A percentile compares a stretch with the other conserved stretches of the same genome.
These are phyloP conservation scores for Virgularia gustaviana DNA, from an alignment of 92 coral and sea anemone genomes.

Conservation along the genomic window DNA sequence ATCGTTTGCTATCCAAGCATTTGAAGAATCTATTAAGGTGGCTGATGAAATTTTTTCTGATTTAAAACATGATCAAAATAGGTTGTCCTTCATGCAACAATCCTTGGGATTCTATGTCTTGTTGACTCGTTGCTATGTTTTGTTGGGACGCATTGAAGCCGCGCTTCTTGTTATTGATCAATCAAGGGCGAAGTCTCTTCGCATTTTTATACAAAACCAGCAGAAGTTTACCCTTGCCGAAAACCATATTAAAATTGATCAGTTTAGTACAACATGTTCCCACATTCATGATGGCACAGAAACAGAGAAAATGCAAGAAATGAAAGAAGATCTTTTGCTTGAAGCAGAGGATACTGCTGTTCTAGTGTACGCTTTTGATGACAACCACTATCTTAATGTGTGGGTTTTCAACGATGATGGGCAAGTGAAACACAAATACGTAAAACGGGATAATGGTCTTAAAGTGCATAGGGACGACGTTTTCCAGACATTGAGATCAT, in stretches of 20 bases:
- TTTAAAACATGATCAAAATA: conserved; percentile 21
- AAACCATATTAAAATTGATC: neutral
- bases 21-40: neutral
- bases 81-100: conserved; percentile 14
- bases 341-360: neutral
- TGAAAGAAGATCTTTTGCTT: neutral
- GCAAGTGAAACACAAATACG: neutral
- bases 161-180: conserved; percentile 3
- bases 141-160: conserved; percentile 14
- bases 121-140: conserved; percentile 12
- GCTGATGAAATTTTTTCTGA: neutral
- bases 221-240: neutral
- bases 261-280: neutral
- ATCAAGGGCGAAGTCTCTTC: conserved; percentile 18
- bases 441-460: neutral
- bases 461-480: neutral
- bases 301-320: neutral
- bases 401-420: neutral
- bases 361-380: neutral
- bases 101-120: neutral
- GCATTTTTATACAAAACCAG: conserved; percentile 7
- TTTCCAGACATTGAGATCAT: neutral
- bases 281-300: neutral
- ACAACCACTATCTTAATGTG: neutral
- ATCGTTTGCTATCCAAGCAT: neutral